Conservation (phyloP, 2,113 vertebrate genomes). For the Zapornia atra region DNA sequence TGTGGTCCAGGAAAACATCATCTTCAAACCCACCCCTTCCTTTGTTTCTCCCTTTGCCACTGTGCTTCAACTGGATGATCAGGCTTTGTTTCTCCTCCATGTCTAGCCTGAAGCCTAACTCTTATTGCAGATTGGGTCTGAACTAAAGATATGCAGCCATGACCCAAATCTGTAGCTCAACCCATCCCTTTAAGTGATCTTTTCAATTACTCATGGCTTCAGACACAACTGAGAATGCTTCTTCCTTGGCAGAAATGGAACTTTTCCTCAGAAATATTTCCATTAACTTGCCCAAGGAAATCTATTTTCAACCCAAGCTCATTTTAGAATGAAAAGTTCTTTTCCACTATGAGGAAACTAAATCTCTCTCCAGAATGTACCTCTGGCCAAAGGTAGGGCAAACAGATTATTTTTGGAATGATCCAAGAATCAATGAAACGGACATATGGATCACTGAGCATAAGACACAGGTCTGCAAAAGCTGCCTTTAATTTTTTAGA, state of each 20-base stretch:
- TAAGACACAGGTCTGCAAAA: neutral
- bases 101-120: neutral
- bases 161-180: neutral
- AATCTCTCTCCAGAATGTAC: neutral
- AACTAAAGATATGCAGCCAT: neutral
- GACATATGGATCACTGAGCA: neutral
- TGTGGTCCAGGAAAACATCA: neutral
- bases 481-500: neutral
- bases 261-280: slow-evolving; percentile 6
- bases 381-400: neutral
- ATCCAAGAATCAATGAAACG: neutral
- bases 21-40: neutral
- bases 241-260: neutral
- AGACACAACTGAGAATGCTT: neutral
- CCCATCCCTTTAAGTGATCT: neutral
- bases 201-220: neutral
- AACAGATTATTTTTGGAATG: neutral
- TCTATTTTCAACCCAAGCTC: neutral
- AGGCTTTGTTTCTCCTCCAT: neutral
- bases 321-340: neutral
- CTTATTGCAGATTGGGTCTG: neutral
- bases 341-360: neutral
- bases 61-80: neutral
- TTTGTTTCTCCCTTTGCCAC: neutral
- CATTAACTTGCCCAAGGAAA: slow-evolving; percentile 1